These are phyloP conservation scores for Melanotus villosus DNA, from an alignment of 2,888 invertebrate species.

Conservation along the genomic window DNA sequence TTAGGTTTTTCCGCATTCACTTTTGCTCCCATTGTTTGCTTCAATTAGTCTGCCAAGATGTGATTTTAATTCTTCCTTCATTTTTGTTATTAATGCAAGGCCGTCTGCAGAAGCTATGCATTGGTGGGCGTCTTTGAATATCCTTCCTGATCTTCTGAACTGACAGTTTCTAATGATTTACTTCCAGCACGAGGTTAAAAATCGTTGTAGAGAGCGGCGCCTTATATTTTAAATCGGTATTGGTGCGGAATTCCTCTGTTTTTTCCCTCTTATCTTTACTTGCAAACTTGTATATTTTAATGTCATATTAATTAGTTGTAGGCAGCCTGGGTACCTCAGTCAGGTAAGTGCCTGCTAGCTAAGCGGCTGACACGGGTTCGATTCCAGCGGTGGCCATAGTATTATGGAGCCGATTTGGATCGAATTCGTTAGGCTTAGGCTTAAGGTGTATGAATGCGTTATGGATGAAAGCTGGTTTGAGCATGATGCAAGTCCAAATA, in stretches of 20 bases:
- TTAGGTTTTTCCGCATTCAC: not conserved
- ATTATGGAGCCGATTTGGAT: too few species aligned
- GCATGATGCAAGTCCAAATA: too few species aligned
- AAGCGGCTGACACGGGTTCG: too few species aligned
- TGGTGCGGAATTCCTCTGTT: not conserved
- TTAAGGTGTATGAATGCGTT: too few species aligned
- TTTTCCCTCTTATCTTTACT: not conserved
- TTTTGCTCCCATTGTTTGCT: slow-evolving; percentile 5
- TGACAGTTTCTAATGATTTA: not conserved
- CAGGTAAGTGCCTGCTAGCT: too few species aligned
- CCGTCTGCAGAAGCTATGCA: not conserved
- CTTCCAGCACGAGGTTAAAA: not conserved
- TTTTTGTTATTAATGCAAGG: not conserved
- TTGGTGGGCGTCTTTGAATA: not conserved
- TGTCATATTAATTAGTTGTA: not conserved
- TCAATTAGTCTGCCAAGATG: not conserved
- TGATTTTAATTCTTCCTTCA: not conserved
- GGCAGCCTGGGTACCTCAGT: too few species aligned
- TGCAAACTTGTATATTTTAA: not conserved
- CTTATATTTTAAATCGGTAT: not conserved
- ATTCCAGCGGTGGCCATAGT: too few species aligned
- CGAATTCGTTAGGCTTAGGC: too few species aligned
- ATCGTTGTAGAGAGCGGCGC: not conserved
- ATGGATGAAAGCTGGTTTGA: too few species aligned
- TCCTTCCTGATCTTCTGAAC: not conserved